These are phyloP conservation scores for Semibalanus balanoides DNA, from an alignment of 1,140 invertebrate genomes.

Conservation along the genomic window DNA sequence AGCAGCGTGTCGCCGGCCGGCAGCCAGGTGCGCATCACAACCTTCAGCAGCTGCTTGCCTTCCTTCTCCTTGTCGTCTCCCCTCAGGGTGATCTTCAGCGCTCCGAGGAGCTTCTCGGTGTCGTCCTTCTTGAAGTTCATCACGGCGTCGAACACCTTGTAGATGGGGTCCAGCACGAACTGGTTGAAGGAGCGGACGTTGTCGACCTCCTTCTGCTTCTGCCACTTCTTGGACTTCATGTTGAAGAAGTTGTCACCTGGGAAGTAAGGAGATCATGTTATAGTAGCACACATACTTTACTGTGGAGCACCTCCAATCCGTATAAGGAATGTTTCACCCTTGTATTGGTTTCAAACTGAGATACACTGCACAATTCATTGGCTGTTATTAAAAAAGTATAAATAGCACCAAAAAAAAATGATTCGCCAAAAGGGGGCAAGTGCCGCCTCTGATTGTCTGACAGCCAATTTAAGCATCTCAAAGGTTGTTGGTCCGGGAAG, in stretches of 20 bases:
- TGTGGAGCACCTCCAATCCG: no score
- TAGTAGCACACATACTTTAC: no score
- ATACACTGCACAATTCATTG: no score
- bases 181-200: slow-evolving; percentile 96
- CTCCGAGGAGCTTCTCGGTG: slow-evolving; percentile 65
- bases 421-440: no score
- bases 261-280: no score
- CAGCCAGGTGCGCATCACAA: slow-evolving; percentile 97
- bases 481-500: no score
- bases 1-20: slow-evolving; percentile 97
- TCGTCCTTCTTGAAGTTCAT: slow-evolving; percentile 99
- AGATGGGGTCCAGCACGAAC: slow-evolving; percentile 97
- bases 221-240: slow-evolving; percentile 93
- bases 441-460: no score
- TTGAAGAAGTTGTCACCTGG: slow-evolving; percentile 99
- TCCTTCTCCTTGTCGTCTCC: slow-evolving; percentile 93
- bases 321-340: no score
- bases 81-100: slow-evolving; percentile 81
- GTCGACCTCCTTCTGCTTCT: slow-evolving; percentile 65
- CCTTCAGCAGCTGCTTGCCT: slow-evolving; percentile 78
- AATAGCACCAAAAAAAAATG: no score
- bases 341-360: no score
- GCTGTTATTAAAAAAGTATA: no score
- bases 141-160: slow-evolving; percentile 93
- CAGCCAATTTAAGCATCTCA: no score